Evolutionary conservation across 1,140 invertebrate genomes (phyloP).

Genomic region (Portunus trituberculatus): DNA sequence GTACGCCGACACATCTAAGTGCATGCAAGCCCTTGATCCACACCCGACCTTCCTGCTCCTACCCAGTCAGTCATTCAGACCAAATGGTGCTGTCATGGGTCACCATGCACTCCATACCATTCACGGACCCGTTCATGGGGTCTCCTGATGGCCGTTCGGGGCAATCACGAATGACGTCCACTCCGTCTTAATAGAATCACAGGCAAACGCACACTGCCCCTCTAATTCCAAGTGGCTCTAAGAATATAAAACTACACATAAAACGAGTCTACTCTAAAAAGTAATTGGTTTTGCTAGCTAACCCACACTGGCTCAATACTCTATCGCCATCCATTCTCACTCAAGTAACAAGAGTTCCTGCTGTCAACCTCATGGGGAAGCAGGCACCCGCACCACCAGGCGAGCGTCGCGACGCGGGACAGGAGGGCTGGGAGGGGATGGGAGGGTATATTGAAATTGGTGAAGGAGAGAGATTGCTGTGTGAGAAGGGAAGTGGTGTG

Average conservation of each 20-base stretch:
- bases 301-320: not conserved
- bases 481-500: constrained; percentile 16
- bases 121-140: not conserved
- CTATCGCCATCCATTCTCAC: not conserved
- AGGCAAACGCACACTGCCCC: not conserved
- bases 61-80: too few relatives aligned
- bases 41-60: too few relatives aligned
- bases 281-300: not conserved
- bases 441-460: constrained; percentile 1
- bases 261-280: not conserved
- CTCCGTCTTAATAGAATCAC: not conserved
- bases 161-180: not conserved
- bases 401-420: not conserved
- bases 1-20: too few relatives aligned
- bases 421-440: not conserved
- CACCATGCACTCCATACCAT: not conserved
- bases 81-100: not conserved
- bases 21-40: too few relatives aligned
- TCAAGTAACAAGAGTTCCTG: constrained; percentile 7
- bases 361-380: not conserved
- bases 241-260: too few relatives aligned
- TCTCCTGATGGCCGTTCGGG: not conserved
- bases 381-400: not conserved
- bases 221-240: not conserved
- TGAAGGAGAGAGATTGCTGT: constrained; percentile 14